These are phyloP conservation scores for Sesia bembeciformis DNA, from an alignment of 2,888 invertebrate genomes.

Conservation along the genomic window DNA sequence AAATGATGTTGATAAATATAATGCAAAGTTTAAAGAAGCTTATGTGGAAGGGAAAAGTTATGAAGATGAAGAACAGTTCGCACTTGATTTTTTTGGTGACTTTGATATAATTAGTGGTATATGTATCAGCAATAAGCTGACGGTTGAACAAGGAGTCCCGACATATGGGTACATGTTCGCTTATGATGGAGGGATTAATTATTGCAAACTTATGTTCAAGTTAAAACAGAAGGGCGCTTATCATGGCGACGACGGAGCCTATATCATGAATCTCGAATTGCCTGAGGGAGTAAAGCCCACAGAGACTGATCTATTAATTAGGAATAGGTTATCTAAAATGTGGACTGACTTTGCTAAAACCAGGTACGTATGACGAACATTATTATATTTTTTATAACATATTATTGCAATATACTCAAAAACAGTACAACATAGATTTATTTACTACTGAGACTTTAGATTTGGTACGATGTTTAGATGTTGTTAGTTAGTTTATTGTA, in stretches of 20 bases:
- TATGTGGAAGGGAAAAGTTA: constrained; percentile 56
- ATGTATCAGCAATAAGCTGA: constrained; percentile 37
- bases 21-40: constrained; percentile 33
- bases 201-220: constrained; percentile 54
- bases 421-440: not conserved
- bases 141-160: constrained; percentile 45
- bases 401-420: not conserved
- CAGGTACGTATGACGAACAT: constrained; percentile 32
- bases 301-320: constrained; percentile 41
- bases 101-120: constrained; percentile 54
- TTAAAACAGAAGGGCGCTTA: constrained; percentile 66
- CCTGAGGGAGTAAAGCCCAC: constrained; percentile 24
- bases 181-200: constrained; percentile 70
- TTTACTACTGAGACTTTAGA: no score
- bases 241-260: constrained; percentile 77
- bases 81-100: constrained; percentile 66
- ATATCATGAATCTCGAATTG: constrained; percentile 57
- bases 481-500: no score
- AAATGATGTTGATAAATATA: constrained; percentile 24
- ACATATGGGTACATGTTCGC: constrained; percentile 75
- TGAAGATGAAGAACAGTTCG: constrained; percentile 43
- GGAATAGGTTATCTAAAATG: constrained; percentile 61
- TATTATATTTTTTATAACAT: not conserved
- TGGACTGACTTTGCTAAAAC: constrained; percentile 79
- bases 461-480: no score